phyloP scores from a whole-genome alignment of 2,113 vertebrate species.

The Ictalurus punctatus region DNA sequence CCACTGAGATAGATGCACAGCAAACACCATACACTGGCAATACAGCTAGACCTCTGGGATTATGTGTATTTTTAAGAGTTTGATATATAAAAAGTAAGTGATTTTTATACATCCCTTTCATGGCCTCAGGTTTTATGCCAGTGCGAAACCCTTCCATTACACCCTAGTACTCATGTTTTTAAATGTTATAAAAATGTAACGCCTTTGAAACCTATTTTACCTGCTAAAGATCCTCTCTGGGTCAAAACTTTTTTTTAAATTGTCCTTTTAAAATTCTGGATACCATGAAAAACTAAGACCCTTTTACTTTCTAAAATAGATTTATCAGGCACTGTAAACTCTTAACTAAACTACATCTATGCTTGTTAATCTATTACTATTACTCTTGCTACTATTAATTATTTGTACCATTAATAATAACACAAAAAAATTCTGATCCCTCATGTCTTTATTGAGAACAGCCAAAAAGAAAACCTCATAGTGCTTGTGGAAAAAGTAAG shows the following conservation, averaged over 20 bases:
- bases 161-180: not conserved
- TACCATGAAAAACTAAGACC: not conserved
- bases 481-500: too few species aligned
- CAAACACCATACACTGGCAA: not conserved
- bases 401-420: not conserved
- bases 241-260: too few species aligned
- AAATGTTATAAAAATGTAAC: not conserved
- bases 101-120: constrained; percentile 1
- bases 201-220: not conserved
- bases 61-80: not conserved
- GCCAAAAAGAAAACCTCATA: too few species aligned
- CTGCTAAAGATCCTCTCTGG: not conserved
- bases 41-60: not conserved
- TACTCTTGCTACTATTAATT: too few species aligned
- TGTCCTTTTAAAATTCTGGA: not conserved
- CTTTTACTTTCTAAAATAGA: not conserved
- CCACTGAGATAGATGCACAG: not conserved
- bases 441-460: too few species aligned
- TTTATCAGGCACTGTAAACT: not conserved
- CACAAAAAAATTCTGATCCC: too few species aligned
- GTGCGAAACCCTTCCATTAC: not conserved
- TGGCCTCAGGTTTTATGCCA: not conserved
- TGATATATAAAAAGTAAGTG: not conserved
- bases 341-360: not conserved
- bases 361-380: not conserved